Conservation (phyloP, 2,888 invertebrate species). For the Pyrocoelia pectoralis region DNA sequence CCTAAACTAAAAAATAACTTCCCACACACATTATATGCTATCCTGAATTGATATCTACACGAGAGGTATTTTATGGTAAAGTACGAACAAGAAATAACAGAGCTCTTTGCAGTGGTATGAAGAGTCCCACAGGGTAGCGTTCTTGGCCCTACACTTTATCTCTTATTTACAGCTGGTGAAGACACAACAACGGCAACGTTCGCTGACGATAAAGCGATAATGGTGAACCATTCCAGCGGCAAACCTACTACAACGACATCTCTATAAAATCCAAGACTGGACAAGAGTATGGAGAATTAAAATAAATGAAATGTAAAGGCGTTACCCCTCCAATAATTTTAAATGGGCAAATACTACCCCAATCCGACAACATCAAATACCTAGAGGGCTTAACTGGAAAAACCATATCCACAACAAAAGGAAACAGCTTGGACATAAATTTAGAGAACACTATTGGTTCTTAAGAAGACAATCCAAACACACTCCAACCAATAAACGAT, state of each 20-base stretch:
- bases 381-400: slow-evolving; percentile 3
- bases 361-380: slow-evolving; percentile 8
- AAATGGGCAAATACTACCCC: slow-evolving; percentile 5
- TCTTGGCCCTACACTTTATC: not conserved
- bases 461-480: slow-evolving; percentile 2
- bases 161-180: not conserved
- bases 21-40: slow-evolving; percentile 4
- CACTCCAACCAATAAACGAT: not conserved
- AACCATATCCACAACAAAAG: slow-evolving; percentile 12
- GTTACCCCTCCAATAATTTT: slow-evolving; percentile 22
- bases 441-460: slow-evolving; percentile 8
- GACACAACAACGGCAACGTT: slow-evolving; percentile 12
- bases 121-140: slow-evolving; percentile 2
- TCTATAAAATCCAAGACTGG: slow-evolving; percentile 29
- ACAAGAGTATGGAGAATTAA: slow-evolving; percentile 32
- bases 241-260: slow-evolving; percentile 22
- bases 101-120: not conserved
- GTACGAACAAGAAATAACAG: slow-evolving; percentile 2
- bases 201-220: slow-evolving; percentile 22
- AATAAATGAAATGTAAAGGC: slow-evolving; percentile 31
- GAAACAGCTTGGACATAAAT: slow-evolving; percentile 12
- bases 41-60: slow-evolving; percentile 9
- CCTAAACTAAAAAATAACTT: too few species aligned
- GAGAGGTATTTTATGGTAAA: slow-evolving; percentile 7
- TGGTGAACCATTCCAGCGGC: slow-evolving; percentile 23